Base-by-base conservation (phyloP, 64 coral and sea anemone species). In the Platygyra sinensis region DNA sequence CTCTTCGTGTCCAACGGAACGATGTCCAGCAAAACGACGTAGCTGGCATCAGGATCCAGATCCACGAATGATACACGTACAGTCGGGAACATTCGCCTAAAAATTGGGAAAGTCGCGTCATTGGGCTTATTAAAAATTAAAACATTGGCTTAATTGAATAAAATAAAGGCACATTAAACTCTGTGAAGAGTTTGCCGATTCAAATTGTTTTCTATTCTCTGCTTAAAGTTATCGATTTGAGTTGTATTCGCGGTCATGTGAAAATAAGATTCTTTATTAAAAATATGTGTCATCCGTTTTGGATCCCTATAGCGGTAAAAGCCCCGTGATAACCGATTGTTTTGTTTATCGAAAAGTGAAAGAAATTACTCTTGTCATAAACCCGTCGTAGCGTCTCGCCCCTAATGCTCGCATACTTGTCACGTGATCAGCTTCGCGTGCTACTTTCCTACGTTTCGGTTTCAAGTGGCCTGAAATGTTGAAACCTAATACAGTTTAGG, bases 71-170 rank as follows among this genome's bases (percentile, higher is more conserved):
- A 97, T 15, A 94, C 91, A n/a, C 95, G 92, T 25, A 97, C 81
- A 18, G 95, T 86, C 49, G 95, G 95, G 76, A 97, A 97, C 95
- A 97, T 97, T 29, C 95, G 95, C 31, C 95, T 97, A 52, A 72
- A 50, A 79, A 91, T 73, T 18, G 74, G 55, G 19, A 72, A 16
- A 72, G 51, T 31, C 52, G 51, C 57, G 18, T 83, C 28, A n/a
- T 18, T 89, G 69, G 31, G 18, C 49, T 49, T 50, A 62, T 31
- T 49, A 60, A 76, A 76, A 62, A 31, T 31, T 60, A 18, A 8
- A 60, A 80, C 15, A 25, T 32, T 31, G 15, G 54, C 28, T 31
- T 61, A 60, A 60, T 80, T 25, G n/a, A 69, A 69, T 69, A n/a
- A n/a, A 69, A 25, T 27, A 69, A 69, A n/a, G 24, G 65, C 24